Evolutionary conservation across 2,113 vertebrate genomes (phyloP).

Genomic region (Microtus pennsylvanicus): DNA sequence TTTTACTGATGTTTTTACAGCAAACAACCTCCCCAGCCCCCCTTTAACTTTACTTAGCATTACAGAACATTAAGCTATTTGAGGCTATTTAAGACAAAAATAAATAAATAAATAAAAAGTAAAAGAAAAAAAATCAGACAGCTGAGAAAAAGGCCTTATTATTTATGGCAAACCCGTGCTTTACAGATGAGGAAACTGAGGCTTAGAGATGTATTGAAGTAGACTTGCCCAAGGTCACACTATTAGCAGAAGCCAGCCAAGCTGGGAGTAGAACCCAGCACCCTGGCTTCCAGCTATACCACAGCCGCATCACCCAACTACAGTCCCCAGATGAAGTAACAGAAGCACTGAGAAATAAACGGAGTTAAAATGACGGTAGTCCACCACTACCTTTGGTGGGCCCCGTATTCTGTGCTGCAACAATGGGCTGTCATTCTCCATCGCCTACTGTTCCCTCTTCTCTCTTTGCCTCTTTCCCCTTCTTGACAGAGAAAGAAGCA

Average conservation of each 20-base stretch:
- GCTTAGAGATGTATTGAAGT: conserved; percentile 69
- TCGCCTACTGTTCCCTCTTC: conserved; percentile 67
- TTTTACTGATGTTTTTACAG: background rate
- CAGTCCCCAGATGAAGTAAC: conserved; percentile 54
- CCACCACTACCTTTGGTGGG: conserved; percentile 72
- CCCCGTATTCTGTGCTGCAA: conserved; percentile 62
- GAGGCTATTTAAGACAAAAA: background rate
- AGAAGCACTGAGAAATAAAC: conserved; percentile 60
- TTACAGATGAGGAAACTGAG: conserved; percentile 81
- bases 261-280: conserved; percentile 62
- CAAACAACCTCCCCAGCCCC: background rate
- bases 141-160: conserved; percentile 61
- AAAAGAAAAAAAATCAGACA: conserved; percentile 43
- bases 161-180: conserved; percentile 58
- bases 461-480: conserved; percentile 75
- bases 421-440: conserved; percentile 63
- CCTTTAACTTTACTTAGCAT: background rate
- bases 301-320: conserved; percentile 51
- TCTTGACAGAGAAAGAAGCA: conserved; percentile 74
- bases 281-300: conserved; percentile 37
- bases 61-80: background rate
- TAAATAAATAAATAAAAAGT: no score
- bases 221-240: conserved; percentile 80
- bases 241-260: conserved; percentile 22
- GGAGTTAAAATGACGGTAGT: conserved; percentile 61